Base-by-base conservation (phyloP, 2,888 invertebrate species). In the Onchidella celtica region DNA sequence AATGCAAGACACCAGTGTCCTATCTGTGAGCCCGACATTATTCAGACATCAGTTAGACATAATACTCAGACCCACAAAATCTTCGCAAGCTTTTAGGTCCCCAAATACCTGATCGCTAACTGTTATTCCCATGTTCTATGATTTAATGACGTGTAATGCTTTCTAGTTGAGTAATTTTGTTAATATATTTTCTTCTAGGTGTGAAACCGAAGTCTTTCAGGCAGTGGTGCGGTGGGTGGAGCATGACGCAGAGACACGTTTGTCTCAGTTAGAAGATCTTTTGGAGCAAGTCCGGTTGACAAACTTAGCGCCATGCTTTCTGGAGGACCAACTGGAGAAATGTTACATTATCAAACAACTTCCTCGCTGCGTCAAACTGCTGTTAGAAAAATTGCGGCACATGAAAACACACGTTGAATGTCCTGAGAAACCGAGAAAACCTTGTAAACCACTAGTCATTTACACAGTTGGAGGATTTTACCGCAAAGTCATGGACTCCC, bases 401-500 rank as follows among this genome's bases (percentile, higher is more conserved):
- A 94, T 98, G 89, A 97, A 97, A 29, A 94, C 97, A 85, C 98
- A 98, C 92, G 97, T 97, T 89, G 96, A 96, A 0, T 95, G 96
- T 40, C 87, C 88, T 1, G 97, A 97, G 3, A 97, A 96, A 89
- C 91, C 97, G 90, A 89, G 98, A 83, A 96, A 96, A 72, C 97
- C 98, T 21, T 90, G 88, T 92, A 97, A 97, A 40, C 97, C 97
- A 0, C 95, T 97, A 80, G 96, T 98, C 85, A 97, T 98, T 86
- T 98, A 97, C 93, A 96, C 97, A 57, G 97, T 97, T 14, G 98
- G 98, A 17, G 98, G 98, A 0, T 98, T 97, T 93, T 95, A 96
- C 87, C 94, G 96, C 83, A 96, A 97, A 93, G 95, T 96, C 87
- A 94, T 96, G 83, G 96, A 97, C 91, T 97, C 97, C 0, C 94